Conservation (phyloP, 2,797 vertebrate species). For the Halcyon chelicuti region DNA sequence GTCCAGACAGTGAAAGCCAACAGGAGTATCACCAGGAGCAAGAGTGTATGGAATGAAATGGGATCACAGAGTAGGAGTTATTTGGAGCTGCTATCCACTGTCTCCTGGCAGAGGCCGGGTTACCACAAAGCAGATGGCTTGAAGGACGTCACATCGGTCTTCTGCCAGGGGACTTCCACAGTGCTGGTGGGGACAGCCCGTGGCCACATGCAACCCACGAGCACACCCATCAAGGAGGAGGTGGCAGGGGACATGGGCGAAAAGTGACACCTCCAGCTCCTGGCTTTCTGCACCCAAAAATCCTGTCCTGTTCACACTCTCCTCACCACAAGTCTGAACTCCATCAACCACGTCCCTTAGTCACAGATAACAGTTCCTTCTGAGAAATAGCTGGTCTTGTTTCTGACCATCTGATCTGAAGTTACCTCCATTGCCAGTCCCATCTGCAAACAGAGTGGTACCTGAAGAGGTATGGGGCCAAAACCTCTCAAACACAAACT, state of each 20-base stretch:
- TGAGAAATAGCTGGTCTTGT: background rate
- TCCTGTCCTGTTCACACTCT: background rate
- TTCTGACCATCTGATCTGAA: background rate
- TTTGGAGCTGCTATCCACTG: background rate
- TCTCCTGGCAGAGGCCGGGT: background rate
- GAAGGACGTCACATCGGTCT: background rate
- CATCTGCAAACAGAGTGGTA: background rate
- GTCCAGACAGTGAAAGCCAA: background rate
- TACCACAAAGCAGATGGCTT: slow-evolving; percentile 41
- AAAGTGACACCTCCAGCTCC: background rate
- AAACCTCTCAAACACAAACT: background rate
- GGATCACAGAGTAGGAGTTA: background rate
- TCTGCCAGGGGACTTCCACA: slow-evolving; percentile 73
- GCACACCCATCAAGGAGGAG: background rate
- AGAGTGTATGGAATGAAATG: background rate
- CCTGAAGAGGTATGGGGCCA: accelerated
- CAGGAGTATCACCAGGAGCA: background rate
- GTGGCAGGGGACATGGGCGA: background rate
- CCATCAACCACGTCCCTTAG: background rate
- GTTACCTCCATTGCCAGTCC: background rate
- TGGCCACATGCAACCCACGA: background rate
- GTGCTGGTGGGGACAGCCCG: background rate
- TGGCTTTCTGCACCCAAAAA: background rate
- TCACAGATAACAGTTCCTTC: slow-evolving; percentile 1
- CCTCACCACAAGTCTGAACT: background rate